Evolutionary conservation across 2,888 invertebrate species (phyloP), one percentile per base, ranked within the genome.

Genomic region (Melipona bicolor): DNA sequence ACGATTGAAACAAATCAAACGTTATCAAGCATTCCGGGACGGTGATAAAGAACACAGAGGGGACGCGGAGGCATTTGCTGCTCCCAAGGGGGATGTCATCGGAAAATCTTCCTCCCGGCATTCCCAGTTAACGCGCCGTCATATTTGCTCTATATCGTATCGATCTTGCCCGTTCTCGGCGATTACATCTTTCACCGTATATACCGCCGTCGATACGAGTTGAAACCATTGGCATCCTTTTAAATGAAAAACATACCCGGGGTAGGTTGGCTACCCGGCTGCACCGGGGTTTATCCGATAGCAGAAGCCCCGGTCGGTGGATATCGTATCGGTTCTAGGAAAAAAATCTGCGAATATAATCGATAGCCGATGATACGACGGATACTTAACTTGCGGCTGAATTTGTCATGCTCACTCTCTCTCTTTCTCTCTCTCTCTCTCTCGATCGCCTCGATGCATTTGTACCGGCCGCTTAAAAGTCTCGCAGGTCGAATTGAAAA

Each of bases 1-100:
- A 94, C 92, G 94, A 94, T 93, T 94, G 93, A 94, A 94, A 94
- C 94, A 94, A 94, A 94, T 94, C 94, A 94, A 94, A 94, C 90
- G 92, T 94, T 94, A 94, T 94, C 94, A 94, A 94, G 93, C 93
- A 94, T 94, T 94, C 94, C 94, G 89, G 88, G 88, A 84, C 87
- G 92, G 89, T 90, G 94, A 94, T 94, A 94, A 94, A 94, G 94
- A 94, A 94, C 92, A 94, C 94, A 94, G 93, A 93, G 90, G 87
- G 90, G 90, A 94, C 93, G 93, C 91, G 88, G 87, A 88, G 94
- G 94, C 89, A 94, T 94, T 92, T 92, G 89, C 89, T 83, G 90
- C 89, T 90, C 91, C 90, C 86, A 77, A 83, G 85, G 89, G 87
- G 88, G 84, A 88, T 87, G 90, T 87, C 92, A 90, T 92, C 90